Evolutionary conservation across 2,888 invertebrate genomes (phyloP).

Genomic region (Hesperia comma): DNA sequence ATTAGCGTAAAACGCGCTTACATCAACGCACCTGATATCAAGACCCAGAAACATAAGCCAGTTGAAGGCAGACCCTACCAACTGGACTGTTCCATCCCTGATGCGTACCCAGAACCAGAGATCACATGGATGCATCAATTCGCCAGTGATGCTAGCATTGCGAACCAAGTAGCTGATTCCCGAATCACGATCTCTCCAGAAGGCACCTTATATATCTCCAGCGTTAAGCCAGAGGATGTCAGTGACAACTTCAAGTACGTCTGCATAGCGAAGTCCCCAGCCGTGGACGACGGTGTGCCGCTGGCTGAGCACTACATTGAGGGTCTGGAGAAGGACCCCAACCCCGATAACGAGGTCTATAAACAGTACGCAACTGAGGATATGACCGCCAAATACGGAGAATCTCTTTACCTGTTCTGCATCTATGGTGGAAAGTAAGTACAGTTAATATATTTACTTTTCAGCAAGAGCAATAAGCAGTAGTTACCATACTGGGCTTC

Average conservation of each 20-base stretch:
- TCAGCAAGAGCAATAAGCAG: background rate
- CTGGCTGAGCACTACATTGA: conserved; percentile 64
- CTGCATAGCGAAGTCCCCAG: conserved; percentile 63
- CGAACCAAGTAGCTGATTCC: conserved; percentile 50
- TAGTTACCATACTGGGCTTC: too few relatives aligned
- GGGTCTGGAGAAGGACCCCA: conserved; percentile 50
- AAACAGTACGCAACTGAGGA: conserved; percentile 64
- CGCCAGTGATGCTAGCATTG: conserved; percentile 48
- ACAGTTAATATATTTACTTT: conserved; percentile 2
- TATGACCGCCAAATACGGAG: conserved; percentile 56
- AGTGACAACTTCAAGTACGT: conserved; percentile 58
- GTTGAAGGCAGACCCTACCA: conserved; percentile 64
- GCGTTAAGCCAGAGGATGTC: conserved; percentile 59
- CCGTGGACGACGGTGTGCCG: conserved; percentile 52
- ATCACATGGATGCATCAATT: conserved; percentile 63
- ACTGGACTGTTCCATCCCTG: conserved; percentile 60
- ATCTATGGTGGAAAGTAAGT: conserved; percentile 75
- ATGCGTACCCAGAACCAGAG: conserved; percentile 64
- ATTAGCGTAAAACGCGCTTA: conserved; percentile 57
- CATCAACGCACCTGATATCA: conserved; percentile 51
- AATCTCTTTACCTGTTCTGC: conserved; percentile 65
- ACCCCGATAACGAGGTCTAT: conserved; percentile 55
- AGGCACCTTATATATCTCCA: conserved; percentile 66
- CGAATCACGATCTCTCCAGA: conserved; percentile 62
- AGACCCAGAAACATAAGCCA: conserved; percentile 55